phyloP scores from a whole-genome alignment of 2,113 vertebrate species.

The Psammodynastes pulverulentus region DNA sequence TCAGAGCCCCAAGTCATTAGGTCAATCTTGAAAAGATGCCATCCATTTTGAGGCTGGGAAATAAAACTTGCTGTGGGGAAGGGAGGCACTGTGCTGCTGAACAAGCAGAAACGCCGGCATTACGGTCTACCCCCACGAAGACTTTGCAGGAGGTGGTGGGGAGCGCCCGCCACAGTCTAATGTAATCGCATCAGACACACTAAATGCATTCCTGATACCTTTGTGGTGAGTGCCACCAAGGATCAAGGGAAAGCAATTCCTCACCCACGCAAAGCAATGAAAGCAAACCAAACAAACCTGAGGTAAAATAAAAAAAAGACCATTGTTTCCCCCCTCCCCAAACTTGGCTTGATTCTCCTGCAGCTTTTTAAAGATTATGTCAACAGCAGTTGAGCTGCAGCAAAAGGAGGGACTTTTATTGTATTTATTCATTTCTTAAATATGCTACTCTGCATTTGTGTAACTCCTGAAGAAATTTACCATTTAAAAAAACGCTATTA shows the following conservation, averaged over 20 bases:
- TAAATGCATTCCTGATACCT: slow-evolving; percentile 40
- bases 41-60: slow-evolving; percentile 31
- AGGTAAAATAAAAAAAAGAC: slow-evolving; percentile 19
- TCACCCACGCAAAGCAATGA: slow-evolving; percentile 26
- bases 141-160: slow-evolving; percentile 37
- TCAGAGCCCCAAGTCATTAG: slow-evolving; percentile 7
- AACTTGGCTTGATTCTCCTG: slow-evolving; percentile 17
- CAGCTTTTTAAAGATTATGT: slow-evolving; percentile 7
- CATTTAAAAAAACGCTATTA: not conserved
- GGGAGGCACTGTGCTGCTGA: slow-evolving; percentile 33
- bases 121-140: slow-evolving; percentile 39
- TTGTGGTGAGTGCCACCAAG: slow-evolving; percentile 29
- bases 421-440: not conserved
- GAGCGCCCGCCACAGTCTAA: slow-evolving; percentile 16
- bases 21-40: not conserved
- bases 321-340: slow-evolving; percentile 20
- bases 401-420: not conserved
- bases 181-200: slow-evolving; percentile 45
- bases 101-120: slow-evolving; percentile 41
- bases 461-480: not conserved
- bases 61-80: slow-evolving; percentile 27
- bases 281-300: slow-evolving; percentile 24
- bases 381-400: slow-evolving; percentile 1
- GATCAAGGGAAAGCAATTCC: slow-evolving; percentile 23
- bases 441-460: not conserved